These are phyloP conservation scores for Nephrotoma appendiculata DNA, from an alignment of 2,888 invertebrate genomes.

Conservation along the genomic window DNA sequence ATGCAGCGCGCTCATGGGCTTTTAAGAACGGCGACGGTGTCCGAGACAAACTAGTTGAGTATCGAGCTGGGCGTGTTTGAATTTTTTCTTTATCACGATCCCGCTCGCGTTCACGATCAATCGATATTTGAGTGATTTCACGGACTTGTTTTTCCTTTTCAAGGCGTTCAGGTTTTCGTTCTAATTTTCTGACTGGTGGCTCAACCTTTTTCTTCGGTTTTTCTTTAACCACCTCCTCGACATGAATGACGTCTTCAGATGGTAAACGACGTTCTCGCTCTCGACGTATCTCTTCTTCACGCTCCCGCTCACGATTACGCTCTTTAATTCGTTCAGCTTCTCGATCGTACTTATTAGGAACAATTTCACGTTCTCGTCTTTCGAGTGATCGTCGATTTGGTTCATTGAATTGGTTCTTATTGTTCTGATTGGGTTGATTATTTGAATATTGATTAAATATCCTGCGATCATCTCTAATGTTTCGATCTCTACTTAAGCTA, in stretches of 20 bases:
- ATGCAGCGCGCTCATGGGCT: conserved; percentile 28
- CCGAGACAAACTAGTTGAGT: conserved; percentile 64
- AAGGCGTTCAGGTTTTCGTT: conserved; percentile 15
- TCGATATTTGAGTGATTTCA: conserved; percentile 15
- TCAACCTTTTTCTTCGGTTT: conserved; percentile 17
- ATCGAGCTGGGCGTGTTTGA: conserved; percentile 18
- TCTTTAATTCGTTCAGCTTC: background rate
- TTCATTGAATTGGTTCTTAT: conserved; percentile 20
- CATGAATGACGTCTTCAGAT: background rate
- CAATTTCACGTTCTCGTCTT: background rate
- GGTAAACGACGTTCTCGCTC: background rate
- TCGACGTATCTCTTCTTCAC: background rate
- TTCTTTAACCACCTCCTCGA: conserved; percentile 11
- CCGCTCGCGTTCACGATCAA: background rate
- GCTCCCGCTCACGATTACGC: conserved; percentile 6
- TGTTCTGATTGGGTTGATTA: conserved; percentile 16
- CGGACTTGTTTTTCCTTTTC: conserved; percentile 10
- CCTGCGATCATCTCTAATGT: conserved; percentile 5
- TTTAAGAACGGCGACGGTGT: conserved; percentile 75
- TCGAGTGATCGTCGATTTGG: conserved; percentile 18
- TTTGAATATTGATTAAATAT: conserved; percentile 21
- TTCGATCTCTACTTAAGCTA: conserved; percentile 18
- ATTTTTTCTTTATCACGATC: background rate
- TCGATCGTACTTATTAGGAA: background rate
- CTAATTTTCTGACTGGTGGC: conserved; percentile 15